Conservation (phyloP, 2,797 vertebrate genomes). For the Florisuga fusca region DNA sequence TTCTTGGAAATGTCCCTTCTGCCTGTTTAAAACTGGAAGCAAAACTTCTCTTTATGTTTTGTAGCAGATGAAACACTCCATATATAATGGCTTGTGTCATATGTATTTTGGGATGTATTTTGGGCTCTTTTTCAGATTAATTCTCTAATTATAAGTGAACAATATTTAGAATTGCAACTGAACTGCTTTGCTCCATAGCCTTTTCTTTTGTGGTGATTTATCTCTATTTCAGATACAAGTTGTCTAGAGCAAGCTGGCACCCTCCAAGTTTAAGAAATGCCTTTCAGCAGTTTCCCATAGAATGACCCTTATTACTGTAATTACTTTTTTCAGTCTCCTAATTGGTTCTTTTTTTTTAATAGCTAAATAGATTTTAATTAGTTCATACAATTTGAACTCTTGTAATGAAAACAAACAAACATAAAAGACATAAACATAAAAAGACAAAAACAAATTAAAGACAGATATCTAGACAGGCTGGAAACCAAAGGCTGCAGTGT, state of each 20-base stretch:
- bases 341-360: not conserved
- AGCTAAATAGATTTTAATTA: not conserved
- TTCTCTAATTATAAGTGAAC: not conserved
- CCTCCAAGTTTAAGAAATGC: not conserved
- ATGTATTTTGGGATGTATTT: not conserved
- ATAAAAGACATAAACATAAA: not conserved
- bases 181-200: not conserved
- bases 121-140: not conserved
- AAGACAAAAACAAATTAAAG: not conserved
- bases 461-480: not conserved
- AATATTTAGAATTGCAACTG: not conserved
- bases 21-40: not conserved
- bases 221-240: not conserved
- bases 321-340: not conserved
- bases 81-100: not conserved
- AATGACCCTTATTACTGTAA: not conserved
- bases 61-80: not conserved
- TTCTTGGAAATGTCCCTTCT: not conserved
- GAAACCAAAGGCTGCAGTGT: not conserved
- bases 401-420: not conserved
- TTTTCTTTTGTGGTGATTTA: not conserved
- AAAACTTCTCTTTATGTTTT: not conserved
- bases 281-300: not conserved
- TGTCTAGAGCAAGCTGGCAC: not conserved
- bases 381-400: not conserved